Percentiles rank a stretch among this genome's conserved stretches.
Evolutionary conservation across 2,113 vertebrate species (phyloP).

Genomic region (Cavia aperea): DNA sequence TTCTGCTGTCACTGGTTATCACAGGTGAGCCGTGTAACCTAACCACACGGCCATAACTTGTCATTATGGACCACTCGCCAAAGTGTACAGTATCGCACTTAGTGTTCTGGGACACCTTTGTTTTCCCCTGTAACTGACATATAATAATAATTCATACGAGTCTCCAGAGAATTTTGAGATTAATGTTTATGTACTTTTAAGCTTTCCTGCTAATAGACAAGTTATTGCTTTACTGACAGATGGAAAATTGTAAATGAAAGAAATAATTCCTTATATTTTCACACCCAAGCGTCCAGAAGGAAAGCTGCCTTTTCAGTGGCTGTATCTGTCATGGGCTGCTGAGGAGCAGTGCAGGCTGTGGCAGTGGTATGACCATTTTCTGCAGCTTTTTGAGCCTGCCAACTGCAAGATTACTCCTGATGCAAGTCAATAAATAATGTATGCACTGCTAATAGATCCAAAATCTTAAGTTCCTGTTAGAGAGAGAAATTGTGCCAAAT

Average conservation of each 20-base stretch:
- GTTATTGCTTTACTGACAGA: neutral
- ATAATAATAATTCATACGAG: neutral
- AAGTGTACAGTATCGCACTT: neutral
- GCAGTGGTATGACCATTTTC: constrained; percentile 34
- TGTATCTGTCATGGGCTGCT: constrained; percentile 38
- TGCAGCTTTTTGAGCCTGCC: constrained; percentile 55
- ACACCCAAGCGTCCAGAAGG: neutral
- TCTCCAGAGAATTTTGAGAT: constrained; percentile 13
- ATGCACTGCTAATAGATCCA: constrained; percentile 66
- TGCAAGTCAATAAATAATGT: constrained; percentile 73
- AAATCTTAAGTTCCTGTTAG: constrained; percentile 70
- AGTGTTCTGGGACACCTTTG: neutral
- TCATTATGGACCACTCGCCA: neutral
- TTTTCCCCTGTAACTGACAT: neutral
- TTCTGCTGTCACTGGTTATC: neutral
- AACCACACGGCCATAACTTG: neutral
- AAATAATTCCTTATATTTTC: constrained; percentile 19
- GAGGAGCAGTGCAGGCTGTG: neutral
- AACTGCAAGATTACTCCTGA: constrained; percentile 64
- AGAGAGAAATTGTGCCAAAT: constrained; percentile 54
- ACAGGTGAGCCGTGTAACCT: neutral
- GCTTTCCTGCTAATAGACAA: neutral
- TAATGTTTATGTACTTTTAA: neutral
- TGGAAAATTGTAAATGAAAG: constrained; percentile 21
- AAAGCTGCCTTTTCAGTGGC: neutral